These are phyloP conservation scores for Netelia melanura DNA, from an alignment of 2,888 invertebrate species.

Conservation along the genomic window DNA sequence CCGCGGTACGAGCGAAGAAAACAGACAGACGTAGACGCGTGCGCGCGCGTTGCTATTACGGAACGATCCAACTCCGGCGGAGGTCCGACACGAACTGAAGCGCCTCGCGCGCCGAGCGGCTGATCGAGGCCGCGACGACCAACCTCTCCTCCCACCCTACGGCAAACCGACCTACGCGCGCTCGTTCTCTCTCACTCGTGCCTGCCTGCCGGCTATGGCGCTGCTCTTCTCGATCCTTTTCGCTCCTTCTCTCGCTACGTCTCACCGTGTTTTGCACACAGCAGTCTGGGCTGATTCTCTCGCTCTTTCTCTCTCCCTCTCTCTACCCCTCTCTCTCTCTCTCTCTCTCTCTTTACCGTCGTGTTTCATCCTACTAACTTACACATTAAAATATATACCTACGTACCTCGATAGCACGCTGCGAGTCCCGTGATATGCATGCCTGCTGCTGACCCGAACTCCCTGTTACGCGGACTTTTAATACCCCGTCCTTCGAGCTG, in stretches of 20 bases:
- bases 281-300: slow-evolving; percentile 2
- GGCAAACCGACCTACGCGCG: slow-evolving; percentile 33
- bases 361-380: slow-evolving; percentile 30
- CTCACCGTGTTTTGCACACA: slow-evolving; percentile 14
- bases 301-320: slow-evolving; percentile 23
- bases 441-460: slow-evolving; percentile 17
- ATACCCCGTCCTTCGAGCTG: background rate
- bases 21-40: slow-evolving; percentile 69
- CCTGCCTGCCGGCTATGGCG: slow-evolving; percentile 4
- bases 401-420: slow-evolving; percentile 1
- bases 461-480: slow-evolving; percentile 2
- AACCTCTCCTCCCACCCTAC: slow-evolving; percentile 48
- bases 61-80: slow-evolving; percentile 77
- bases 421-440: slow-evolving; percentile 13
- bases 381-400: slow-evolving; percentile 8
- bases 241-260: background rate
- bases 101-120: slow-evolving; percentile 74
- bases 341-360: slow-evolving; percentile 22
- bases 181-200: slow-evolving; percentile 6
- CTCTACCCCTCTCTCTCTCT: slow-evolving; percentile 19
- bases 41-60: slow-evolving; percentile 68
- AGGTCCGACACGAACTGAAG: slow-evolving; percentile 82
- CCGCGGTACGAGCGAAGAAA: slow-evolving; percentile 69
- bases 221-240: slow-evolving; percentile 1
- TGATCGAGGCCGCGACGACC: slow-evolving; percentile 77